Evolutionary conservation across 1,140 invertebrate species (phyloP), one percentile per base, ranked within the genome.

Genomic region (Dendrolimus punctatus): DNA sequence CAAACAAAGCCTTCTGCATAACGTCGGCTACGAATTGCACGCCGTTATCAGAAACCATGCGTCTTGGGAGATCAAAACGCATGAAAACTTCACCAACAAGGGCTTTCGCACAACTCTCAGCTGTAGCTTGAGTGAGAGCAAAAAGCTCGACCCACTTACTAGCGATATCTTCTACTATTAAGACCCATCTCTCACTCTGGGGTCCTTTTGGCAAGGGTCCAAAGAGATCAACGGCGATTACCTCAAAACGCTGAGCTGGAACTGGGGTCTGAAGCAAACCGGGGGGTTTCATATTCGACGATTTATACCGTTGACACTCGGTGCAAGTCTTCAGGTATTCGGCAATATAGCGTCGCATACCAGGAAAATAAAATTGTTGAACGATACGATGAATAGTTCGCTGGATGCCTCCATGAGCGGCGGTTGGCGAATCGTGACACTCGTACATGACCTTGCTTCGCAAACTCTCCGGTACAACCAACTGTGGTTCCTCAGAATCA

Each of bases 21-120:
- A n/a, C n/a, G n/a, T n/a, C n/a, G n/a, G n/a, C n/a, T n/a, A n/a
- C n/a, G n/a, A n/a, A n/a, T n/a, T n/a, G n/a, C n/a, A n/a, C n/a
- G 40, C 62, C 44, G 49, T 77, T 73, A 55, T 73, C 70, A 3
- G 57, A 50, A n/a, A 66, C 66, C 6, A 76, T 42, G n/a, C 70
- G 56, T 10, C 66, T 50, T 7, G 61, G 65, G 8, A 68, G 60
- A 9, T 62, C 64, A n/a, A 54, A 50, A 8, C 47, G 36, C 66
- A 66, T 46, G 55, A 71, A 57, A 5, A 58, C 37, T 53, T 51
- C 57, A 52, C 68, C 10, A 6, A 60, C 39, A 4, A 55, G 39
- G 6, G 46, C 43, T n/a, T 46, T 55, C 5, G 66, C 68, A 58
- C 73, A 74, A 8, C 45, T 51, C 47, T 64, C 60, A n/a, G 63